These are phyloP conservation scores for Nothoprocta pentlandii DNA, from an alignment of 2,113 vertebrate genomes.

Conservation along the genomic window DNA sequence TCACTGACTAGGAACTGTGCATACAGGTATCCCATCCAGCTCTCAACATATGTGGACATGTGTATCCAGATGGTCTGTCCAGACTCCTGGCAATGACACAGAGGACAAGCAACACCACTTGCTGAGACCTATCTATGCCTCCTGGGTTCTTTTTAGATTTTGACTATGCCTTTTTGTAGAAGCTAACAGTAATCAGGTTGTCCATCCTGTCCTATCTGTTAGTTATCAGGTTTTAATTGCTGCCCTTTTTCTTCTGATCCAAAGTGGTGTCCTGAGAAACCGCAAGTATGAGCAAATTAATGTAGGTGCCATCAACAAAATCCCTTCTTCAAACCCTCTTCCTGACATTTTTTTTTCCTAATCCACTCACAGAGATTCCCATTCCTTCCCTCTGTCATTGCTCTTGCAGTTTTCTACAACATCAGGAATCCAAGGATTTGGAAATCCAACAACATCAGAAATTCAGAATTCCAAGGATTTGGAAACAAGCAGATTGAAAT, in stretches of 20 bases:
- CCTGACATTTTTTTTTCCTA: not conserved
- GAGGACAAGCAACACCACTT: not conserved
- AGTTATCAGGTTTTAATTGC: not conserved
- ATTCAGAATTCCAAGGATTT: not conserved
- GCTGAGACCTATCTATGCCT: not conserved
- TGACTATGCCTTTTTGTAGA: not conserved
- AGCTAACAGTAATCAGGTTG: not conserved
- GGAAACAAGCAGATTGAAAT: not conserved
- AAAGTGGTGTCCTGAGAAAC: fast-evolving
- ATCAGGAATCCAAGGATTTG: not conserved
- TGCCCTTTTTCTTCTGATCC: not conserved
- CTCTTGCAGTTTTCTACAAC: not conserved
- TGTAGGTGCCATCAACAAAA: not conserved
- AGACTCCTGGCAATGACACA: not conserved
- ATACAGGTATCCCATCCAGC: not conserved
- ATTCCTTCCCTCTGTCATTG: not conserved
- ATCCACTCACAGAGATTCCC: not conserved
- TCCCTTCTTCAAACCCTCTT: not conserved
- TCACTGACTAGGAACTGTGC: not conserved
- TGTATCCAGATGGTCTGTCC: not conserved
- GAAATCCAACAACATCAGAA: not conserved
- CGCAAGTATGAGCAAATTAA: not conserved
- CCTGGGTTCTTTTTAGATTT: not conserved
- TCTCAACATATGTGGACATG: not conserved
- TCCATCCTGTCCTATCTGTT: not conserved